Evolutionary conservation across 2,113 vertebrate species (phyloP).

Genomic region (Heliornis fulica): DNA sequence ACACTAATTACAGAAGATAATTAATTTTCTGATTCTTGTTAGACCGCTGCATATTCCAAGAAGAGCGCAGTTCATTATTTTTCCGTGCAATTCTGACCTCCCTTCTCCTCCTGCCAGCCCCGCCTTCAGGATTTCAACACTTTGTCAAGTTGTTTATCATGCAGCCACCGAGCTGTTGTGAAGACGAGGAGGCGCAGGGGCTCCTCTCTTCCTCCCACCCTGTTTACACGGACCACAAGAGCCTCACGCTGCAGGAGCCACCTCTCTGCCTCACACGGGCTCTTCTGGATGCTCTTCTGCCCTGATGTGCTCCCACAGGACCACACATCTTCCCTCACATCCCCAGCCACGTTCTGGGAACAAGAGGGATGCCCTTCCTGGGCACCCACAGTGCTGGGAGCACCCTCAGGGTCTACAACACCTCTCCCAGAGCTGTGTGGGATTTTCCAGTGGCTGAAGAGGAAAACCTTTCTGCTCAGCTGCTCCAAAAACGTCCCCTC

Average conservation of each 20-base stretch:
- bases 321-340: rapidly evolving
- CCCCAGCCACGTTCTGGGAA: neutral
- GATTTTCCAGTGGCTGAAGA: rapidly evolving
- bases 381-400: neutral
- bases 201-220: conserved; percentile 6
- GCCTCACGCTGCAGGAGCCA: neutral
- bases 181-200: neutral
- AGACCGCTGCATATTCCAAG: conserved; percentile 51
- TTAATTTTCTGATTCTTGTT: conserved; percentile 73
- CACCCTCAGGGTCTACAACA: neutral
- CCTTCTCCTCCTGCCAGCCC: conserved; percentile 16
- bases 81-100: conserved; percentile 25
- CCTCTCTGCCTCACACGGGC: neutral
- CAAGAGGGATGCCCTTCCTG: rapidly evolving
- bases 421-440: neutral
- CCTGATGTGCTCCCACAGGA: rapidly evolving
- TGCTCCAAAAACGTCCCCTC: rapidly evolving
- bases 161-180: neutral
- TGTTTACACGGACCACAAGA: neutral
- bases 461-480: neutral
- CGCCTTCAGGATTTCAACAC: conserved; percentile 32
- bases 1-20: conserved; percentile 75
- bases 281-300: rapidly evolving
- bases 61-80: conserved; percentile 58
- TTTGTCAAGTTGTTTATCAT: conserved; percentile 33